phyloP scores from a whole-genome alignment of 2,888 invertebrate species.

The Strigamia transsilvanica region DNA sequence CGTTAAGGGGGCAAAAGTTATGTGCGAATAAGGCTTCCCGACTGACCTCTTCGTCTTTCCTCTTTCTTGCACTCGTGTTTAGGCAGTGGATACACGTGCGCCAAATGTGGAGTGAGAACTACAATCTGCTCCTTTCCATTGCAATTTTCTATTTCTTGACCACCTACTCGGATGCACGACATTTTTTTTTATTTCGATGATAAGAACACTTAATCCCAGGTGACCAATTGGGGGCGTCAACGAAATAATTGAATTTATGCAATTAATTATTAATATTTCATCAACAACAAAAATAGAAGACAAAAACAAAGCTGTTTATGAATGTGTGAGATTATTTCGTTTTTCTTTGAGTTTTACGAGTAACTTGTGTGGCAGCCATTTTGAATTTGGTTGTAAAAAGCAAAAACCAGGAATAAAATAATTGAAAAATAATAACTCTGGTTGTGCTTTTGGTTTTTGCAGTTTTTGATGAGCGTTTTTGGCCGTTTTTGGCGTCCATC shows the following conservation, averaged over 20 bases:
- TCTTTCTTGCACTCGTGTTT: background rate
- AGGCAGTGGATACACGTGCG: background rate
- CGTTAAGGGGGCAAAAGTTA: conserved; percentile 8
- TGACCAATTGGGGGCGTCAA: background rate
- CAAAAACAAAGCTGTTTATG: no score
- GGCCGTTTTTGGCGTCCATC: no score
- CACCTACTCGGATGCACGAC: background rate
- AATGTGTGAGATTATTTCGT: no score
- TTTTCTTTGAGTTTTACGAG: no score
- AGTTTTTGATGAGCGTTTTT: no score
- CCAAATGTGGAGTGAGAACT: conserved; percentile 3
- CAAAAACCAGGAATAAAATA: no score
- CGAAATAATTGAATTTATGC: background rate
- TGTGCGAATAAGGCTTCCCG: background rate
- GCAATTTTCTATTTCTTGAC: conserved; percentile 8
- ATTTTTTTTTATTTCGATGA: background rate
- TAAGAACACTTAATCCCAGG: background rate
- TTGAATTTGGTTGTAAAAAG: no score
- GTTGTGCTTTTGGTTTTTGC: no score
- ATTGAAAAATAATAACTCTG: no score
- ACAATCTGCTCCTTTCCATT: conserved; percentile 7
- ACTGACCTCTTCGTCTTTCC: background rate
- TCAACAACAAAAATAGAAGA: no score
- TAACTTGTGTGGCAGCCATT: no score
- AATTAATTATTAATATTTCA: no score